Evolutionary conservation across 2,797 vertebrate species (phyloP).

Genomic region (Pteronotus mesoamericanus): DNA sequence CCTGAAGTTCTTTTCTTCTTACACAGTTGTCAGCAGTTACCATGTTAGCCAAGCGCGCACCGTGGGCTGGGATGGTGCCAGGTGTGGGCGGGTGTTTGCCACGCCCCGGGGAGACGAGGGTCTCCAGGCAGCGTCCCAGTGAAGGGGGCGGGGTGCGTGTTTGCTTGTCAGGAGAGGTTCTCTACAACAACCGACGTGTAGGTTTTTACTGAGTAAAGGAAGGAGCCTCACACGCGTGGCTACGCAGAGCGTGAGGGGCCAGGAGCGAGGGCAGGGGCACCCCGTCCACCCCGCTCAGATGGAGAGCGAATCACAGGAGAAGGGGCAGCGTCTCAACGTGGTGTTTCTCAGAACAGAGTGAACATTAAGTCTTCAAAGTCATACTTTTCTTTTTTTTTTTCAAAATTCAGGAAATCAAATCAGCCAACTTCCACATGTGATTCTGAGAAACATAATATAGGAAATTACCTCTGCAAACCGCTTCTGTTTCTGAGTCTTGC

Average conservation of each 20-base stretch:
- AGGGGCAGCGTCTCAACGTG: fast-evolving
- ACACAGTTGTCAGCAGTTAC: not conserved
- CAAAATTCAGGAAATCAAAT: not conserved
- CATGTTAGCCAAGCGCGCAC: fast-evolving
- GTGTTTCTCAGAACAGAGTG: not conserved
- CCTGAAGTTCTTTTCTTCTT: not conserved
- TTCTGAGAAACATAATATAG: not conserved
- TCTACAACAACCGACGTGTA: not conserved
- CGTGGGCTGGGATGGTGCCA: fast-evolving
- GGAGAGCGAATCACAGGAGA: fast-evolving
- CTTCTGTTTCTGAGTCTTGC: not conserved
- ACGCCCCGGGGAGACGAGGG: not conserved
- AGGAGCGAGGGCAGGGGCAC: fast-evolving
- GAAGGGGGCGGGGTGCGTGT: fast-evolving
- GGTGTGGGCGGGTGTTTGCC: fast-evolving
- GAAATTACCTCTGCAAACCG: not conserved
- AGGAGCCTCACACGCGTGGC: not conserved
- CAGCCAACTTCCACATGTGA: not conserved
- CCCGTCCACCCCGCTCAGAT: fast-evolving
- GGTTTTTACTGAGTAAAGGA: not conserved
- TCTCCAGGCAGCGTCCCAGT: not conserved
- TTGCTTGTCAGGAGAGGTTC: not conserved
- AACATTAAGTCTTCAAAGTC: not conserved
- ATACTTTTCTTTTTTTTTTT: not conserved
- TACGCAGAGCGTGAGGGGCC: fast-evolving